phyloP scores from a whole-genome alignment of 2,888 invertebrate species.

The Dicyrtoma fusca region DNA sequence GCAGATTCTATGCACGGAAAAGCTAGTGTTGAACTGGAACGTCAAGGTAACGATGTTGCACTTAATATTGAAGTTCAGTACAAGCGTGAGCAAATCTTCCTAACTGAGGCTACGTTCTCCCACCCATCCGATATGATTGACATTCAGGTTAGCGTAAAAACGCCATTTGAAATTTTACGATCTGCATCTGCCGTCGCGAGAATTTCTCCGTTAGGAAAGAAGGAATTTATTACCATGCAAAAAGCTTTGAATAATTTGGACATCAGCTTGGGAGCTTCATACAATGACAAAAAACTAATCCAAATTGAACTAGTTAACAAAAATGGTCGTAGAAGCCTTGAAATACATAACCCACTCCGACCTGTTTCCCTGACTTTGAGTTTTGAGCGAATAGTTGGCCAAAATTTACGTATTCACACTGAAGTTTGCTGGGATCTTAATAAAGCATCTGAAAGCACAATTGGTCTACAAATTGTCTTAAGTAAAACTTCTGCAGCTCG shows the following conservation, averaged over 20 bases:
- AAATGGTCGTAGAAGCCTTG: constrained; percentile 48
- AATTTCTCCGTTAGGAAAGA: constrained; percentile 38
- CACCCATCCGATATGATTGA: constrained; percentile 38
- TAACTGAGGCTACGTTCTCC: neutral
- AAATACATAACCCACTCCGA: constrained; percentile 57
- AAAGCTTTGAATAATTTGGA: constrained; percentile 44
- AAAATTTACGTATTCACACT: constrained; percentile 44
- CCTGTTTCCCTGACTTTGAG: constrained; percentile 56
- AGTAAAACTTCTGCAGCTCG: constrained; percentile 31
- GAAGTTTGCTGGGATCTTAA: constrained; percentile 57
- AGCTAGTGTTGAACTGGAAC: constrained; percentile 15
- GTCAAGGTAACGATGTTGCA: neutral
- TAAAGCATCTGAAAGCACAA: constrained; percentile 46
- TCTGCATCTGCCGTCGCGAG: constrained; percentile 41
- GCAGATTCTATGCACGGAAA: constrained; percentile 16
- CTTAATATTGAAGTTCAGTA: neutral
- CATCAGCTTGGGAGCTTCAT: constrained; percentile 36
- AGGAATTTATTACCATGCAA: constrained; percentile 22
- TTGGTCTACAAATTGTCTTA: constrained; percentile 50
- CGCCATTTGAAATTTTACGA: constrained; percentile 47
- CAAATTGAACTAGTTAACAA: constrained; percentile 50
- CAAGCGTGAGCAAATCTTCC: constrained; percentile 15
- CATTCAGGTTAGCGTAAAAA: constrained; percentile 36
- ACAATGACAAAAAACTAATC: constrained; percentile 46
- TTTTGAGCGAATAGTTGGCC: constrained; percentile 44